A percentile compares a stretch with the other conserved stretches of the same genome.
Conservation (phyloP, 2,797 vertebrate species). For the Echiichthys vipera region DNA sequence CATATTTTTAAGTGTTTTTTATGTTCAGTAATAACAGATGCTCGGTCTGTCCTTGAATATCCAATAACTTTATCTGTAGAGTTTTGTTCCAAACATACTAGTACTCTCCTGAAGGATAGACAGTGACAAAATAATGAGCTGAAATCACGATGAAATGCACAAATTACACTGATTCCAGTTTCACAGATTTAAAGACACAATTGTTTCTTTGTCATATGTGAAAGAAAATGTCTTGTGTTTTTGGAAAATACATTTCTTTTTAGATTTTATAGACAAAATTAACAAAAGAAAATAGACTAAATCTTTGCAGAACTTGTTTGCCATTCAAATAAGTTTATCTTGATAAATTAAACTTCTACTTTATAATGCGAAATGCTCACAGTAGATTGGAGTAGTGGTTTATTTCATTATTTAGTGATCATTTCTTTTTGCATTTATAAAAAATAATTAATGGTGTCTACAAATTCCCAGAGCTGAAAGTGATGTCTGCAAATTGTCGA, state of each 20-base stretch:
- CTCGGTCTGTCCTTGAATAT: background rate
- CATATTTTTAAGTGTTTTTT: background rate
- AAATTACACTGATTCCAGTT: background rate
- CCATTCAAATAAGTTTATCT: background rate
- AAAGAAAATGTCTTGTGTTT: too few species aligned
- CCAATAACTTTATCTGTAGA: too few species aligned
- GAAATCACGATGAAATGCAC: too few species aligned
- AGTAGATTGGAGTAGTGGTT: accelerated
- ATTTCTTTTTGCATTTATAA: background rate
- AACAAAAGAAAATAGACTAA: too few species aligned
- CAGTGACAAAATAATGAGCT: background rate
- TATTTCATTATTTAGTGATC: background rate
- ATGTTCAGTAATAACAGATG: background rate
- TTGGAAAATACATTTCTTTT: too few species aligned
- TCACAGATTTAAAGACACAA: background rate
- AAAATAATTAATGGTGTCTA: background rate
- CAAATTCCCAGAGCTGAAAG: background rate
- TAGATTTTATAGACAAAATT: background rate
- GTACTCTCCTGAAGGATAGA: background rate
- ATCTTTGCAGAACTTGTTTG: background rate
- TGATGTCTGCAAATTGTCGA: background rate
- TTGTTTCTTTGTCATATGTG: background rate
- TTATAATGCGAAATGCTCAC: background rate
- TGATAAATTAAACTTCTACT: background rate
- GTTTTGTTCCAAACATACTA: background rate